A percentile compares a stretch with the other conserved stretches of the same genome.
Evolutionary conservation across 2,888 invertebrate genomes (phyloP).

Genomic region (Lumbricus terrestris): DNA sequence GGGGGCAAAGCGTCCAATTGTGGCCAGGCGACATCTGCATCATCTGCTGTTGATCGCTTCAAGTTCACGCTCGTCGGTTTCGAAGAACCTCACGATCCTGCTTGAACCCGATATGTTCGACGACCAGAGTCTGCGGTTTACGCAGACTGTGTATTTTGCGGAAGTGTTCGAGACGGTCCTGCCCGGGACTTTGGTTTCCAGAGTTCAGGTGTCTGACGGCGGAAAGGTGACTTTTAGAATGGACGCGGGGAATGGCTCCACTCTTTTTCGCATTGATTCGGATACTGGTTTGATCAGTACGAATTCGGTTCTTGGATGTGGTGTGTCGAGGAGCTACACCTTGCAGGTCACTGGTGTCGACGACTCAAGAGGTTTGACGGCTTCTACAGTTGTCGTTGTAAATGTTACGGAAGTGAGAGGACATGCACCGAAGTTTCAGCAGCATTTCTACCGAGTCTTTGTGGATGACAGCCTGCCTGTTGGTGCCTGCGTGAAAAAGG

Average conservation of each 20-base stretch:
- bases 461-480: background rate
- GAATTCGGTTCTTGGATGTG: background rate
- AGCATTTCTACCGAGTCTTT: background rate
- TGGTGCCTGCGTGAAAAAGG: background rate
- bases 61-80: background rate
- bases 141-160: background rate
- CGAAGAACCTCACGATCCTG: background rate
- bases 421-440: background rate
- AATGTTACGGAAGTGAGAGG: background rate
- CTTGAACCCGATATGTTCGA: background rate
- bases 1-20: background rate
- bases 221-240: background rate
- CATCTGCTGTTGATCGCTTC: background rate
- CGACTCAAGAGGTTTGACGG: background rate
- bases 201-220: background rate
- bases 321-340: background rate
- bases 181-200: background rate
- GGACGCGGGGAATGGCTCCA: background rate
- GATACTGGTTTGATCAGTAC: background rate
- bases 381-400: background rate
- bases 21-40: background rate
- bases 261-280: background rate
- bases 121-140: background rate
- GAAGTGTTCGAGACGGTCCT: background rate
- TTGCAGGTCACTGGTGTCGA: background rate